Evolutionary conservation across 2,888 invertebrate species (phyloP), one percentile per base, ranked within the genome.

Genomic region (Hemaris fuciformis): DNA sequence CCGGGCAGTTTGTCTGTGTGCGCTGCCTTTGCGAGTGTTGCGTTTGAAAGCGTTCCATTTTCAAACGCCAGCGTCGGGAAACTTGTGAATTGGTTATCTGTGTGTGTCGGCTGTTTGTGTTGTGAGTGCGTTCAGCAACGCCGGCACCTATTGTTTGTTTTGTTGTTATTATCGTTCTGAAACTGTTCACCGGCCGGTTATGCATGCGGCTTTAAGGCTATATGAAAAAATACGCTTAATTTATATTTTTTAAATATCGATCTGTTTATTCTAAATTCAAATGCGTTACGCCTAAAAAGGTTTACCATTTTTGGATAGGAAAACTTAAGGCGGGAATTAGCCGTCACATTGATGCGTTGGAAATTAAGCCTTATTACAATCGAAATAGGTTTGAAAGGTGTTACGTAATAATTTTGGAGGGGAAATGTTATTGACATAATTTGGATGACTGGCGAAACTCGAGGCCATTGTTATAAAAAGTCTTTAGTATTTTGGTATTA

Each of bases 1-100:
- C 88, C 84, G 89, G 89, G 72, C 74, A 73, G 64, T 79, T 62
- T 57, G 65, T 15, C 1, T 63, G 86, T 88, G 84, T 85, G 87
- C 65, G 83, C 71, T 65, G 38, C 66, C 70, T 79, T 80, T 76
- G 76, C 74, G 66, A 76, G 88, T 85, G 82, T 83, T 80, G 78
- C 77, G 81, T 80, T 70, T 73, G 68, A 66, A 66, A 73, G 80
- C 76, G 89, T 84, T 88, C 88, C 83, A 87, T 87, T 89, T 87
- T 84, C 80, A 69, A 81, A 77, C 77, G 80, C 71, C 75, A 75
- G 72, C 76, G 79, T 81, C 79, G 84, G 77, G 82, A 78, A 87
- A 87, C 77, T 88, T 88, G 89, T 90, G 90, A 91, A 91, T 91
- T 77, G 89, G 84, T 76, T 85, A 77, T 76, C 72, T 86, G 88